Evolutionary conservation across 2,113 vertebrate species (phyloP), one percentile per base, ranked within the genome.

Genomic region (Stomatorhinus ivindoensis): DNA sequence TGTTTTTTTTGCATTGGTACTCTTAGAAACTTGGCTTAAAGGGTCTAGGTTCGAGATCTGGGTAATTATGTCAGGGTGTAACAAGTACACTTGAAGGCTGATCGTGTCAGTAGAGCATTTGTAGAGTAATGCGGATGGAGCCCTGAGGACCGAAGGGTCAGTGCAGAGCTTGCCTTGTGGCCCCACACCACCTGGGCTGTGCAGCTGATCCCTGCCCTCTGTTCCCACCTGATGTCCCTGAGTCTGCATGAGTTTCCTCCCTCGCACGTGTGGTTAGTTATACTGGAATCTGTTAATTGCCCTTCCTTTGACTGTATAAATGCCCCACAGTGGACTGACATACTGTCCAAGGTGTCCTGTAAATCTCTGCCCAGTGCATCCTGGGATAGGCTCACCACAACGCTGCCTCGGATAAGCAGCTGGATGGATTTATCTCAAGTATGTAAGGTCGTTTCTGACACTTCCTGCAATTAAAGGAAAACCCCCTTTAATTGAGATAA

Each of bases 401-500:
- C 15, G 15, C 39, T 76, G 21, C 83, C n/a, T 47, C 2, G 48
- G 50, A 19, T 51, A 46, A 31, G 39, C 31, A 80, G 35, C 35
- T 80, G 35, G 73, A 44, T n/a, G 76, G 15, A 27, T 53, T 51
- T 5, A 55, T 51, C 19, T 83, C 2, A 46, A 84, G 76, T 83
- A 42, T 83, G 35, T 53, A 35, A n/a, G 35, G 83, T 58, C 58
- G 46, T 89, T 84, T 89, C n/a, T 58, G 88, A 46, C 76, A 80
- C 35, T 89, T 89, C 47, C 51, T 84, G 15, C 31, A 84, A 83
- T 83, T 89, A 53, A 51, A 58, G 73, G 80, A 83, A 55, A 83
- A 46, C 48, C 50, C 47, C 46, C 31, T 35, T 89, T 58, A 89
- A 83, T 50, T 83, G 88, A 84, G 51, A 89, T 53, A 88, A 83